phyloP scores from a whole-genome alignment of 92 coral and sea anemone genomes.

The Epizoanthus scotinus region DNA sequence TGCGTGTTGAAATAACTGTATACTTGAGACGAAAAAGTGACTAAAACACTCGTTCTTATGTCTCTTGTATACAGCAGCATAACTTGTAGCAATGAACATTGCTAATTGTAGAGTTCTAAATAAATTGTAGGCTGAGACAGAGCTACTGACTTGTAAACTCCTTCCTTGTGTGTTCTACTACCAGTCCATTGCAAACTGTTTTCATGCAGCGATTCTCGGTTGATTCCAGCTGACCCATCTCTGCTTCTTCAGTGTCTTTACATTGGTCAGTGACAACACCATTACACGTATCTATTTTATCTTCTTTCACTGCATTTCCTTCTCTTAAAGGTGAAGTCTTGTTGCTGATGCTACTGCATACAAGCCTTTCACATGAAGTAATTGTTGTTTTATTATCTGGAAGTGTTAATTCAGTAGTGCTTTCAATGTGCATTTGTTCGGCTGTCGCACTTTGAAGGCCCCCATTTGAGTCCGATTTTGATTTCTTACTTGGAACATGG shows the following conservation, averaged over 20 bases:
- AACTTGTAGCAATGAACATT: too few species aligned
- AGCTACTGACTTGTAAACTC: background rate
- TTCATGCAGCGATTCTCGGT: conserved; percentile 20
- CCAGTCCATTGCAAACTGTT: conserved; percentile 12
- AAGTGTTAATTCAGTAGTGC: background rate
- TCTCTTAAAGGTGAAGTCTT: background rate
- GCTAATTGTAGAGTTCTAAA: too few species aligned
- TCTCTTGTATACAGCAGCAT: too few species aligned
- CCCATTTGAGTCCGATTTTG: background rate
- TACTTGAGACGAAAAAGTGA: too few species aligned
- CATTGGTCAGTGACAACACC: background rate
- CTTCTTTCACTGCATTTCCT: background rate
- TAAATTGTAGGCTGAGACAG: background rate
- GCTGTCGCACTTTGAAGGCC: background rate
- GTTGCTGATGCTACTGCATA: background rate
- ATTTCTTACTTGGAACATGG: conserved; percentile 21
- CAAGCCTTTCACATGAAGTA: background rate
- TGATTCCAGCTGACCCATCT: conserved; percentile 8
- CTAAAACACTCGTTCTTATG: too few species aligned
- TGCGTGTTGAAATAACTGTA: too few species aligned
- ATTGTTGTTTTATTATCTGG: background rate
- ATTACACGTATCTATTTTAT: background rate
- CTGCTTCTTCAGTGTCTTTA: background rate
- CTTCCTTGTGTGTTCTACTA: conserved; percentile 1
- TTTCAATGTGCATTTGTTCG: background rate